Percentiles rank a stretch among this genome's conserved stretches.
Conservation (phyloP, 2,113 vertebrate genomes). For the Prunella fulvescens region DNA sequence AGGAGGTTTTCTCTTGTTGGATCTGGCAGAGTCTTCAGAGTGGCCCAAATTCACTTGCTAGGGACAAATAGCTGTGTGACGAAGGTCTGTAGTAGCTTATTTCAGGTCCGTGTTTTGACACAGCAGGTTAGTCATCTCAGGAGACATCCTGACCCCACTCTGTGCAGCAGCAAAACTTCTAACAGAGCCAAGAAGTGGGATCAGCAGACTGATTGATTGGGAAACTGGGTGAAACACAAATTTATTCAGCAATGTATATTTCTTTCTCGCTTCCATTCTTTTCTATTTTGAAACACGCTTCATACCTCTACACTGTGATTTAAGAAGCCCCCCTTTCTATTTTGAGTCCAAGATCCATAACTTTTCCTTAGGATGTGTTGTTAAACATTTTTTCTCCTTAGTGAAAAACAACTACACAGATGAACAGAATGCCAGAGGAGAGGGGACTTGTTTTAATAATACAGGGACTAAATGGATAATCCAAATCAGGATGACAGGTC, state of each 20-base stretch:
- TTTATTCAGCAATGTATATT: background rate
- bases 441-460: constrained; percentile 3
- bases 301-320: background rate
- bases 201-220: background rate
- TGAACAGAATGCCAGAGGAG: background rate
- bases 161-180: background rate
- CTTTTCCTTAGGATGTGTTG: background rate
- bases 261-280: background rate
- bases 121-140: background rate
- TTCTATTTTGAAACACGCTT: background rate
- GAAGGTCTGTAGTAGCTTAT: background rate
- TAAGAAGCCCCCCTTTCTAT: background rate
- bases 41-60: background rate
- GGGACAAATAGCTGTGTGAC: background rate
- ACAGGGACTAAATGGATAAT: constrained; percentile 22
- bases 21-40: background rate
- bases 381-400: background rate
- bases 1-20: background rate
- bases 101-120: background rate
- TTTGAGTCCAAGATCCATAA: background rate
- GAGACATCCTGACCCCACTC: background rate
- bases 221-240: background rate
- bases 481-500: constrained; percentile 39
- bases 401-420: background rate
- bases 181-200: background rate